phyloP scores from a whole-genome alignment of 1,140 invertebrate genomes.

The Gerris buenoi region DNA sequence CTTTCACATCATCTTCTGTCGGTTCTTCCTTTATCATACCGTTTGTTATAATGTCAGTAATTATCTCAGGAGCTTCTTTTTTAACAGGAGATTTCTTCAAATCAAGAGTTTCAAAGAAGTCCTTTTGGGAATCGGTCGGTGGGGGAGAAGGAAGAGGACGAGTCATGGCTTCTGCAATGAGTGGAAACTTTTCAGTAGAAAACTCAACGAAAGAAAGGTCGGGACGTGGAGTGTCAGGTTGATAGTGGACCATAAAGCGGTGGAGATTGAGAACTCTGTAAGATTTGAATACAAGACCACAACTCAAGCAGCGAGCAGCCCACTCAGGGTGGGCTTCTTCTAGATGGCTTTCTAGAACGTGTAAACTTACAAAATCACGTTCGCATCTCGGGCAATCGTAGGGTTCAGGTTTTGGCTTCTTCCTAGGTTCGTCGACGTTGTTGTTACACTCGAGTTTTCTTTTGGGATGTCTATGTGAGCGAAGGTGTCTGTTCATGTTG shows the following conservation, averaged over 20 bases:
- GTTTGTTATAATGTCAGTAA: neutral
- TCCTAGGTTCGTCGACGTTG: constrained; percentile 4
- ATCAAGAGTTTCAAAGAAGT: neutral
- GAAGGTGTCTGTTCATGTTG: constrained; percentile 72
- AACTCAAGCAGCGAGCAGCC: constrained; percentile 49
- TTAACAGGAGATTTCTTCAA: constrained; percentile 3
- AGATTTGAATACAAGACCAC: constrained; percentile 51
- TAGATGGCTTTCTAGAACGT: constrained; percentile 47
- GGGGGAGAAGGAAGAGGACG: neutral
- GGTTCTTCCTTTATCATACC: neutral
- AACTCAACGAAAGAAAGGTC: constrained; percentile 67
- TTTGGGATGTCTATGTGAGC: constrained; percentile 38
- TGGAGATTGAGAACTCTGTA: constrained; percentile 52
- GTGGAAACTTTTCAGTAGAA: constrained; percentile 55
- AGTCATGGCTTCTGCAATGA: constrained; percentile 38
- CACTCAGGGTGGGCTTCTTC: constrained; percentile 53
- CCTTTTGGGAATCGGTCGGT: neutral
- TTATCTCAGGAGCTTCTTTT: neutral
- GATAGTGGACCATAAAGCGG: constrained; percentile 38
- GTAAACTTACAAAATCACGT: constrained; percentile 41
- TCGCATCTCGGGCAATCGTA: constrained; percentile 42
- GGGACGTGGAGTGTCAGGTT: constrained; percentile 26
- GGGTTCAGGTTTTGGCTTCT: constrained; percentile 17
- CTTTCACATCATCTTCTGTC: neutral
- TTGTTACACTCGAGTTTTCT: constrained; percentile 1